phyloP scores from a whole-genome alignment of 2,113 vertebrate genomes.

The Paramisgurnus dabryanus region DNA sequence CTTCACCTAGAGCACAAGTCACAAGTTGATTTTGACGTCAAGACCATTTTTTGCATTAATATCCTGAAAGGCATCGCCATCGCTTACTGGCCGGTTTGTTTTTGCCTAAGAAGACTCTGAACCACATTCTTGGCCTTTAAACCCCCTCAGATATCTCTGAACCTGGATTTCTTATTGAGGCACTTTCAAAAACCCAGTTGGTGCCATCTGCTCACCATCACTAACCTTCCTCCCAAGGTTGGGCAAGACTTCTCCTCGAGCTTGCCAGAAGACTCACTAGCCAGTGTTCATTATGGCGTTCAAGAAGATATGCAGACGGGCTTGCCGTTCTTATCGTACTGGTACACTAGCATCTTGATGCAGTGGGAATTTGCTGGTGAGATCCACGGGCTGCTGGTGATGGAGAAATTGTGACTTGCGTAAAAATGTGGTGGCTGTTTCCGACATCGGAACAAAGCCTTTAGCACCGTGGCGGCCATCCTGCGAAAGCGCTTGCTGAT shows the following conservation, averaged over 20 bases:
- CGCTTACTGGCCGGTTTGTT: slow-evolving; percentile 1
- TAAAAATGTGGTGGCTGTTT: slow-evolving; percentile 89
- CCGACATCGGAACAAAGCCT: slow-evolving; percentile 88
- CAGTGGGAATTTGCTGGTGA: slow-evolving; percentile 96
- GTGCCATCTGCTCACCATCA: neutral
- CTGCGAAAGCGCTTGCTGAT: slow-evolving; percentile 95
- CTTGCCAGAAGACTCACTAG: neutral
- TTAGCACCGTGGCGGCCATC: slow-evolving; percentile 88
- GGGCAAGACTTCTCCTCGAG: neutral
- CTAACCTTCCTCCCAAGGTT: neutral
- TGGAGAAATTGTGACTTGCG: slow-evolving; percentile 94
- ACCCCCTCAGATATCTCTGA: neutral
- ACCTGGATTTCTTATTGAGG: neutral
- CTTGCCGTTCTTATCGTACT: slow-evolving; percentile 94
- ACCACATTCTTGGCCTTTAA: neutral
- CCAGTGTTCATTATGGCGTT: slow-evolving; percentile 49
- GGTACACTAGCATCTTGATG: slow-evolving; percentile 98
- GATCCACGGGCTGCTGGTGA: slow-evolving; percentile 98
- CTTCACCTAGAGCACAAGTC: neutral
- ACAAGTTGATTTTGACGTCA: neutral
- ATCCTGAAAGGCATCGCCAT: slow-evolving; percentile 7
- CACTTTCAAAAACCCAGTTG: neutral
- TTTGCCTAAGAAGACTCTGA: neutral
- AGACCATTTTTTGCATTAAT: slow-evolving; percentile 37
- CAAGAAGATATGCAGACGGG: slow-evolving; percentile 92